These are phyloP conservation scores for Nothobranchius furzeri DNA, from an alignment of 2,113 vertebrate genomes.

Conservation along the genomic window DNA sequence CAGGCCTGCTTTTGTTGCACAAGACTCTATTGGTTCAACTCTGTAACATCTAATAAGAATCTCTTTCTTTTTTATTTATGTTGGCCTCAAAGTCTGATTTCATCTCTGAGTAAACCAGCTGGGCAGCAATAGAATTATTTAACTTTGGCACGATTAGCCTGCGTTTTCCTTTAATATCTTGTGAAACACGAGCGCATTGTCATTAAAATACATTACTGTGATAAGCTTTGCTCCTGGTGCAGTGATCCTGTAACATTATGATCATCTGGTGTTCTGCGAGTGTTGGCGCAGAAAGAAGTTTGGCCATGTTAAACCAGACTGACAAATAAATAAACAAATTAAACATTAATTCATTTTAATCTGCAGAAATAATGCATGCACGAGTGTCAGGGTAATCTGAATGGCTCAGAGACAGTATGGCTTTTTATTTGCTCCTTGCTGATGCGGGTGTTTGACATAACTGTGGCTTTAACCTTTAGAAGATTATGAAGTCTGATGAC, in stretches of 20 bases:
- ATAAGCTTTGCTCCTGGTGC: slow-evolving; percentile 16
- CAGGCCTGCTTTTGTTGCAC: slow-evolving; percentile 11
- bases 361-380: not conserved
- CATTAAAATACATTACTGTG: slow-evolving; percentile 23
- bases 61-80: not conserved
- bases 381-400: not conserved
- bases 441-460: slow-evolving; percentile 12
- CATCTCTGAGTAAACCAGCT: slow-evolving; percentile 1
- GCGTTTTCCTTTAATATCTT: slow-evolving; percentile 35
- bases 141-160: slow-evolving; percentile 23
- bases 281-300: slow-evolving; percentile 43
- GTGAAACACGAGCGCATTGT: slow-evolving; percentile 35
- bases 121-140: slow-evolving; percentile 12
- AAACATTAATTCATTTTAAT: slow-evolving; percentile 37
- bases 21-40: slow-evolving; percentile 17
- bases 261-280: slow-evolving; percentile 45
- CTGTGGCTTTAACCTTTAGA: slow-evolving; percentile 4
- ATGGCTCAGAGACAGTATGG: not conserved
- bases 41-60: slow-evolving; percentile 8
- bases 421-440: not conserved
- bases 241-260: slow-evolving; percentile 22
- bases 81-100: slow-evolving; percentile 2
- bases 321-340: slow-evolving; percentile 7
- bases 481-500: not conserved
- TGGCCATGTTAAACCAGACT: slow-evolving; percentile 32